These are phyloP conservation scores for Coreius guichenoti DNA, from an alignment of 2,797 vertebrate species.

Conservation along the genomic window DNA sequence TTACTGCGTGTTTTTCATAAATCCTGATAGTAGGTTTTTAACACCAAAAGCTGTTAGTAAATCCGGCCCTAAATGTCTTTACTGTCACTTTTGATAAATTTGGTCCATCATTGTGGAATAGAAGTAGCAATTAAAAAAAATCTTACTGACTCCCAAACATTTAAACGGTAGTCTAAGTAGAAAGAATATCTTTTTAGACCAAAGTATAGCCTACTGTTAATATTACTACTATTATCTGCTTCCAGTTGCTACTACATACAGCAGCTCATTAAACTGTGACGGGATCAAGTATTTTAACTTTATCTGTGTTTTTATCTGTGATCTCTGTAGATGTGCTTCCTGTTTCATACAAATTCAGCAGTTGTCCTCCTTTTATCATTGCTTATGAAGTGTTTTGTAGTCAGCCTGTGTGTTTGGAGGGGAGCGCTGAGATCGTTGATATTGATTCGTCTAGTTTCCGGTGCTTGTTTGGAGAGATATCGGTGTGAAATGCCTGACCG, in stretches of 20 bases:
- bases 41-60: too few species aligned
- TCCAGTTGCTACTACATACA: neutral
- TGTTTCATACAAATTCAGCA: slow-evolving; percentile 6
- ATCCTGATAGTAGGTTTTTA: too few species aligned
- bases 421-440: slow-evolving; percentile 59
- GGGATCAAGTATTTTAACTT: neutral
- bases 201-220: neutral
- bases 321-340: neutral
- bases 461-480: slow-evolving; percentile 61
- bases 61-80: neutral
- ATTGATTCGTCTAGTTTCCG: slow-evolving; percentile 60
- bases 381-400: slow-evolving; percentile 62
- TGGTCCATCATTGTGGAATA: neutral
- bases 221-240: neutral
- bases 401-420: slow-evolving; percentile 74
- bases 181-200: neutral
- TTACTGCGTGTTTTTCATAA: too few species aligned
- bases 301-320: neutral
- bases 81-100: neutral
- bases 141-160: neutral
- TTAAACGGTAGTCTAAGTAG: neutral
- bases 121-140: neutral
- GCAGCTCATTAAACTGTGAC: neutral
- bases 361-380: slow-evolving; percentile 45
- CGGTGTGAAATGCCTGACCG: slow-evolving; percentile 36